These are phyloP conservation scores for Nomada ferruginata DNA, from an alignment of 2,888 invertebrate genomes.

Conservation along the genomic window DNA sequence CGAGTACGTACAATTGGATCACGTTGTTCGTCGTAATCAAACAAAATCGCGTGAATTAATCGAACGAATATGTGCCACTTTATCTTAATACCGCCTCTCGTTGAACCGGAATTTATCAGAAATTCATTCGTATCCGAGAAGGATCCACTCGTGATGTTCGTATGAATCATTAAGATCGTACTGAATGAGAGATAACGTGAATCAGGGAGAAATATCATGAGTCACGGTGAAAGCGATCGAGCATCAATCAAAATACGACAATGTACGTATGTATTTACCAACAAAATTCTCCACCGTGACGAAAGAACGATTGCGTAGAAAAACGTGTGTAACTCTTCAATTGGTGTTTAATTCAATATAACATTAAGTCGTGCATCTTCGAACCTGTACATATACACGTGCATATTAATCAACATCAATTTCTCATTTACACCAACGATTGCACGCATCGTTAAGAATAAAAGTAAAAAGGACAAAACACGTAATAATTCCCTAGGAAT, in stretches of 20 bases:
- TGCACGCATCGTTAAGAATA: neutral
- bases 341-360: neutral
- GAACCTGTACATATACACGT: neutral
- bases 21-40: too few relatives aligned
- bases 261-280: neutral
- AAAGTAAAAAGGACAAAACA: neutral
- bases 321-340: neutral
- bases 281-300: neutral
- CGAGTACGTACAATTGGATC: neutral
- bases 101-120: neutral
- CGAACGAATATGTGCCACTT: neutral
- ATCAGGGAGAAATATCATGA: constrained; percentile 23
- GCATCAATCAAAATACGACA: constrained; percentile 5
- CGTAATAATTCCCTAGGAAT: neutral
- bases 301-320: neutral
- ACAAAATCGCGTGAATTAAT: neutral
- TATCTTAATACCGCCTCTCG: neutral
- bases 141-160: neutral
- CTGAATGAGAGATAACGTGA: constrained; percentile 20
- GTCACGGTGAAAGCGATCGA: constrained; percentile 29
- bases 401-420: neutral
- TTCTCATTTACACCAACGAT: neutral
- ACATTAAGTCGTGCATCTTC: too few relatives aligned
- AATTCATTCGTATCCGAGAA: neutral
- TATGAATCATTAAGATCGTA: constrained; percentile 19